Percentiles rank a stretch among this genome's conserved stretches.
Evolutionary conservation across 1,140 invertebrate species (phyloP).

Genomic region (Drosophila repleta): DNA sequence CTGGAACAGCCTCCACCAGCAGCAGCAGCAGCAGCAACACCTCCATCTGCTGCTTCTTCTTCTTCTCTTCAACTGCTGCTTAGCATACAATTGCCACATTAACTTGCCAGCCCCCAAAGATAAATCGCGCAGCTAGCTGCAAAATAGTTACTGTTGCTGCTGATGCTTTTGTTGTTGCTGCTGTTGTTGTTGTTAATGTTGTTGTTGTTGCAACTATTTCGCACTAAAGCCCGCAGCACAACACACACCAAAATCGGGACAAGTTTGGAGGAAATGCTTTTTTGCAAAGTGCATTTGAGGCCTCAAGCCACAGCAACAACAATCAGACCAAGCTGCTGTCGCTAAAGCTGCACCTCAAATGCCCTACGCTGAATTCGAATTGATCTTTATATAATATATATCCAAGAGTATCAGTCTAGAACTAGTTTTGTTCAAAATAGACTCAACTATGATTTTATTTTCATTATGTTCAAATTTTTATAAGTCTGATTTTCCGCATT

Average conservation of each 20-base stretch:
- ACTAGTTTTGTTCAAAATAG: too few relatives aligned
- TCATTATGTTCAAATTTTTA: too few relatives aligned
- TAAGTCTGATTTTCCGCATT: too few relatives aligned
- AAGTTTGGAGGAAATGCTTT: conserved; percentile 78
- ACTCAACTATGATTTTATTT: too few relatives aligned
- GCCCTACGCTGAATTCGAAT: too few relatives aligned
- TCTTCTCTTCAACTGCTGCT: conserved; percentile 57
- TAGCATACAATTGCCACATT: conserved; percentile 82
- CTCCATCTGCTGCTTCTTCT: conserved; percentile 11
- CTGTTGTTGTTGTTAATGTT: conserved; percentile 46
- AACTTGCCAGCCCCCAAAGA: conserved; percentile 76
- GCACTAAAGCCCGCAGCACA: conserved; percentile 69
- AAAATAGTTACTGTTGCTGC: conserved; percentile 37
- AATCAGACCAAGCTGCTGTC: conserved; percentile 11
- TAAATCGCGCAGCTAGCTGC: conserved; percentile 68
- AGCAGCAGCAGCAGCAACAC: background rate
- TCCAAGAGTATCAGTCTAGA: too few relatives aligned
- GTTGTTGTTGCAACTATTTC: conserved; percentile 58
- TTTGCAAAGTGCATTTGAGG: conserved; percentile 80
- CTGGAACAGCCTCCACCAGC: conserved; percentile 42
- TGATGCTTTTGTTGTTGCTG: conserved; percentile 32
- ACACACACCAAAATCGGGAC: conserved; percentile 72
- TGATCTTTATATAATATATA: too few relatives aligned
- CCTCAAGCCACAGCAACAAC: conserved; percentile 51
- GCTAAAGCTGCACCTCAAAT: conserved; percentile 12